Conservation (phyloP, 2,888 invertebrate species). For the Emmelina monodactyla region DNA sequence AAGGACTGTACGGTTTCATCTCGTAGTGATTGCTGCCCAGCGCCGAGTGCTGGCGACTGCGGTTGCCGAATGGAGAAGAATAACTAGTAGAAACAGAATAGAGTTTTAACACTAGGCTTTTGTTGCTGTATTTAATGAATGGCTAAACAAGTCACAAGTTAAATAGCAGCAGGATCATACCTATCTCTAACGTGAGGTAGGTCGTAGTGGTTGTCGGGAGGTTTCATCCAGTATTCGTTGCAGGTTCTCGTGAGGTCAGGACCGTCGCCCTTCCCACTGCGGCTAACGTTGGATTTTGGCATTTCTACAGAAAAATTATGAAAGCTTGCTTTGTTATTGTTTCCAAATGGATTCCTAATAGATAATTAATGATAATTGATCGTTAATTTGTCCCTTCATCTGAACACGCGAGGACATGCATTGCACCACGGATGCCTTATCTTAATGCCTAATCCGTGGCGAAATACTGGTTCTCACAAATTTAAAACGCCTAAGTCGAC, state of each 20-base stretch:
- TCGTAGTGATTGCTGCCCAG: conserved; percentile 52
- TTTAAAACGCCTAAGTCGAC: too few species aligned
- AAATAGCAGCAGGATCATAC: conserved; percentile 22
- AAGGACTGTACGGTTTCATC: conserved; percentile 59
- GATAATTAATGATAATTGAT: too few species aligned
- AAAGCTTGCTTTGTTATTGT: too few species aligned
- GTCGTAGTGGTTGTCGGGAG: conserved; percentile 50
- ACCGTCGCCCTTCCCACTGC: conserved; percentile 34
- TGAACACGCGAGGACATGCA: too few species aligned
- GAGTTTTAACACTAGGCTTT: background rate
- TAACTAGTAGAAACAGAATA: too few species aligned
- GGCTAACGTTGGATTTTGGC: conserved; percentile 24
- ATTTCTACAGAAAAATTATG: too few species aligned
- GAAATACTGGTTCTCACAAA: too few species aligned
- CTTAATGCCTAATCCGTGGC: too few species aligned
- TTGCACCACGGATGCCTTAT: too few species aligned
- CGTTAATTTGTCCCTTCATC: too few species aligned
- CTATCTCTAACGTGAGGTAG: conserved; percentile 55
- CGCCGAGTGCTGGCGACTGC: conserved; percentile 43
- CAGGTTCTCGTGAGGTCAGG: conserved; percentile 51
- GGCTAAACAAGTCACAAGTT: background rate
- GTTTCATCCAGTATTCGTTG: conserved; percentile 57
- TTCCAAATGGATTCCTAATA: too few species aligned
- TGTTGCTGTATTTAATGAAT: background rate
- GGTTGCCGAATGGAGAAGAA: conserved; percentile 47